A percentile compares a stretch with the other conserved stretches of the same genome.
These are phyloP conservation scores for Enteromius trimaculatus DNA, from an alignment of 2,797 vertebrate genomes.

Conservation along the genomic window DNA sequence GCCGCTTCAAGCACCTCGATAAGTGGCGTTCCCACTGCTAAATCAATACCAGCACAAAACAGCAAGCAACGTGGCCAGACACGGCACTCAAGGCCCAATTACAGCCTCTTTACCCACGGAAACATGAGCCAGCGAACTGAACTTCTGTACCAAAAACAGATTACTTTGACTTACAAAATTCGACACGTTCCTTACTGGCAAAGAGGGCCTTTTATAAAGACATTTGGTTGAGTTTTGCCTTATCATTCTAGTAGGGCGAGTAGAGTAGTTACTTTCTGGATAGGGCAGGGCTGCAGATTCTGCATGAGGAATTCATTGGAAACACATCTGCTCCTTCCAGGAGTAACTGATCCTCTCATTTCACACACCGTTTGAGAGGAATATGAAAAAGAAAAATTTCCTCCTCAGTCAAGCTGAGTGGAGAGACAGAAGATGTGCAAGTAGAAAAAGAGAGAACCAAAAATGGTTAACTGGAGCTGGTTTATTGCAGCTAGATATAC, in stretches of 20 bases:
- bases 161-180: not conserved
- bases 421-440: slow-evolving; percentile 26
- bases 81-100: slow-evolving; percentile 41
- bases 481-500: not conserved
- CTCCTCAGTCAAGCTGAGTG: slow-evolving; percentile 31
- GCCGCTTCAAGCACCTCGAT: slow-evolving; percentile 37
- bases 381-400: slow-evolving; percentile 43
- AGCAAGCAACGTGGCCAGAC: slow-evolving; percentile 9
- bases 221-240: slow-evolving; percentile 24
- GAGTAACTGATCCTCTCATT: slow-evolving; percentile 58
- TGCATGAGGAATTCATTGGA: slow-evolving; percentile 36
- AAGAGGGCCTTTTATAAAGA: slow-evolving; percentile 18
- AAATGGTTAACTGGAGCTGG: not conserved
- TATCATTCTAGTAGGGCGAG: slow-evolving; percentile 7
- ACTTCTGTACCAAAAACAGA: not conserved
- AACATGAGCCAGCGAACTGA: slow-evolving; percentile 26
- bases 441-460: not conserved
- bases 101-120: slow-evolving; percentile 36
- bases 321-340: slow-evolving; percentile 49
- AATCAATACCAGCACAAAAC: slow-evolving; percentile 54
- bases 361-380: slow-evolving; percentile 59
- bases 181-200: not conserved
- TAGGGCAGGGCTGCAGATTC: slow-evolving; percentile 8
- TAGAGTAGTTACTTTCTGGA: slow-evolving; percentile 16
- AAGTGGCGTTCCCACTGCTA: slow-evolving; percentile 48